Conservation (phyloP, 2,113 vertebrate species). For the Labeo rohita region DNA sequence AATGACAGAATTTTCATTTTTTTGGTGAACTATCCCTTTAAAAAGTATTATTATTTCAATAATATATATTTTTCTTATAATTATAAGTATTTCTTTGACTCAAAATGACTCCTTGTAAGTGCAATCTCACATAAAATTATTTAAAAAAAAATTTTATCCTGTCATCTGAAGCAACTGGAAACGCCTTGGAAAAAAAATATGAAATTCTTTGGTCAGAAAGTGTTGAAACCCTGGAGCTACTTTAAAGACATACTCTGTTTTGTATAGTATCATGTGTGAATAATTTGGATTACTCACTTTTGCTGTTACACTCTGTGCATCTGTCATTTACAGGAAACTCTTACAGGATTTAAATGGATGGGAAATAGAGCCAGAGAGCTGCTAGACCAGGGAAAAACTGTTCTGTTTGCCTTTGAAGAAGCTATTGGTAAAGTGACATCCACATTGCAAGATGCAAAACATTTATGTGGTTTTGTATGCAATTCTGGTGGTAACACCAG, state of each 20-base stretch:
- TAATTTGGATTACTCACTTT: background rate
- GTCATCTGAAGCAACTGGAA: background rate
- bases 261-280: background rate
- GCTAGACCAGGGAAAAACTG: slow-evolving; percentile 87
- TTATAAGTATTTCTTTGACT: background rate
- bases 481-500: background rate
- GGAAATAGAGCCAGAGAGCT: slow-evolving; percentile 92
- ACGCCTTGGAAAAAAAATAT: background rate
- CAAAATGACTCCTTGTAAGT: background rate
- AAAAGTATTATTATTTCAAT: no score
- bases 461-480: background rate
- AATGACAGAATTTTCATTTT: no score
- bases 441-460: background rate
- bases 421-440: slow-evolving; percentile 86
- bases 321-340: slow-evolving; percentile 83
- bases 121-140: background rate
- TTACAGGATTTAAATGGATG: slow-evolving; percentile 99
- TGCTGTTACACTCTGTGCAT: background rate
- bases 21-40: no score
- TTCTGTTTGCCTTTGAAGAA: slow-evolving; percentile 97
- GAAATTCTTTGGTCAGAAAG: background rate
- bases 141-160: background rate
- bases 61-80: no score
- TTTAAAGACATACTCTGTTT: background rate
- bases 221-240: background rate